Evolutionary conservation across 2,797 vertebrate species (phyloP).

Genomic region (Argya squamiceps): DNA sequence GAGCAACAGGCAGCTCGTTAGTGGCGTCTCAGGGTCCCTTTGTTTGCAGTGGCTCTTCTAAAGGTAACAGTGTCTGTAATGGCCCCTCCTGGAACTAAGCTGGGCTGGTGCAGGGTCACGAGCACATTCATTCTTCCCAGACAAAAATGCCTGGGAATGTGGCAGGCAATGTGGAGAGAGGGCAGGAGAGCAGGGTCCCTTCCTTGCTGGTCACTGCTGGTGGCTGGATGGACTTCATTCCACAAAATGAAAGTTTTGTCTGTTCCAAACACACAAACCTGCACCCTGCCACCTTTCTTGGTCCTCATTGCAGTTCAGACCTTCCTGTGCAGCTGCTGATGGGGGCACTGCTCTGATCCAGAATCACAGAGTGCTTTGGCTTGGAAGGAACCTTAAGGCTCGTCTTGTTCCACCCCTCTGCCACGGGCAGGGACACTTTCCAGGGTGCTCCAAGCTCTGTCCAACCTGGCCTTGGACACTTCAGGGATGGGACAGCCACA

Average conservation of each 20-base stretch:
- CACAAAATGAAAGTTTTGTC: too few species aligned
- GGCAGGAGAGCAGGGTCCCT: background rate
- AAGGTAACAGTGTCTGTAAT: background rate
- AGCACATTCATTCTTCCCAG: fast-evolving
- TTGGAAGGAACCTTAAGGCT: background rate
- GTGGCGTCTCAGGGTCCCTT: background rate
- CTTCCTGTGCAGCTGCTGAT: background rate
- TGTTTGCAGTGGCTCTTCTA: background rate
- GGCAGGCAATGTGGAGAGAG: background rate
- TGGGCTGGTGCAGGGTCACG: background rate
- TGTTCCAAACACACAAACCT: background rate
- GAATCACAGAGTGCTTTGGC: background rate
- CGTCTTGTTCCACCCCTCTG: background rate
- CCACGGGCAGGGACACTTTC: background rate
- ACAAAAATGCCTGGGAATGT: background rate
- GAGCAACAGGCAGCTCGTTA: background rate
- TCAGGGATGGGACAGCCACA: background rate
- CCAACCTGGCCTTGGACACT: background rate
- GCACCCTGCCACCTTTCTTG: too few species aligned
- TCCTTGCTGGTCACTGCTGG: background rate
- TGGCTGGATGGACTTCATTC: background rate
- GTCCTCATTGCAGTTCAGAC: background rate
- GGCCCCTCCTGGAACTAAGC: background rate
- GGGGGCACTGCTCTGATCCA: background rate
- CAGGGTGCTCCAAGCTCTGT: fast-evolving